These are phyloP conservation scores for Podocnemis expansa DNA, from an alignment of 2,113 vertebrate species.

Conservation along the genomic window DNA sequence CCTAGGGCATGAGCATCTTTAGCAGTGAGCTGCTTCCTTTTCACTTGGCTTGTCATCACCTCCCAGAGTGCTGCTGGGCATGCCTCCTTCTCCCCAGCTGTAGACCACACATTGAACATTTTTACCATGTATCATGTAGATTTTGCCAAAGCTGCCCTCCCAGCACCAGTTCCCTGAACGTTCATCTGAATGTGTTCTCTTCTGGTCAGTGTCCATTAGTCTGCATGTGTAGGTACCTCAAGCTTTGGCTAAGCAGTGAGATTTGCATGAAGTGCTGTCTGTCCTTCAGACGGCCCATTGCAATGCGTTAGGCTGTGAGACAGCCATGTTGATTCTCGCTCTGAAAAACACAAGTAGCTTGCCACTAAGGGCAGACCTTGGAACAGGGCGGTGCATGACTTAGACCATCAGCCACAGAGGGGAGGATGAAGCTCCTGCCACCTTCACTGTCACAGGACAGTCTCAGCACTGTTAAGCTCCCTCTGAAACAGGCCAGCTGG, in stretches of 20 bases:
- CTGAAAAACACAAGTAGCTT: background rate
- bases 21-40: background rate
- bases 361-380: background rate
- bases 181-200: background rate
- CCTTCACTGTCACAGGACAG: background rate
- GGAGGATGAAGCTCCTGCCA: background rate
- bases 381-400: background rate
- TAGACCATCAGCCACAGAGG: background rate
- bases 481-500: no score
- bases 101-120: background rate
- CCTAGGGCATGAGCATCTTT: background rate
- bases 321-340: background rate
- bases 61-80: background rate
- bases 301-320: background rate
- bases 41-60: constrained; percentile 2
- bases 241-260: background rate
- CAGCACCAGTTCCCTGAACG: background rate
- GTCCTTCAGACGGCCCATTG: background rate
- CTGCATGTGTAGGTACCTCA: background rate
- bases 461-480: background rate
- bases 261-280: background rate
- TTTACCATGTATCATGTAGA: background rate
- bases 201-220: background rate
- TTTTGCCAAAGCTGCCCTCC: background rate
- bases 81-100: background rate